A percentile compares a stretch with the other conserved stretches of the same genome.
These are phyloP conservation scores for Germaria angustata DNA, from an alignment of 2,888 invertebrate species.

Conservation along the genomic window DNA sequence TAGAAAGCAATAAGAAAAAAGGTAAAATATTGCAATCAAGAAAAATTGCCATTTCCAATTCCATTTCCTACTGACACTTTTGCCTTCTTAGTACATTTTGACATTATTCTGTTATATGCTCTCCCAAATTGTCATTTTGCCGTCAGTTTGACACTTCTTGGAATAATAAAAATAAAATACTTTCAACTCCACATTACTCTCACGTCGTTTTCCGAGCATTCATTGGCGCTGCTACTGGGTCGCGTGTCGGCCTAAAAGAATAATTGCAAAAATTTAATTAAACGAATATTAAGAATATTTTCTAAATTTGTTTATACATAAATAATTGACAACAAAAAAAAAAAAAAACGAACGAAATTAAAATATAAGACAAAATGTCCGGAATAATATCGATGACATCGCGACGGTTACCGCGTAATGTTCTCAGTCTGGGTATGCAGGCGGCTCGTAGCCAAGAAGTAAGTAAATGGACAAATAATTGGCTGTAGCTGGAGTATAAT, in stretches of 20 bases:
- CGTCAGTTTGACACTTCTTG: constrained; percentile 50
- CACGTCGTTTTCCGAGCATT: constrained; percentile 50
- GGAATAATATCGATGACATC: constrained; percentile 81
- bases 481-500: neutral
- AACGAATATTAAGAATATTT: constrained; percentile 17
- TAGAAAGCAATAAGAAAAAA: no score
- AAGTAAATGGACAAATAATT: constrained; percentile 67
- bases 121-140: constrained; percentile 11
- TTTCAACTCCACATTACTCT: constrained; percentile 37
- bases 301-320: constrained; percentile 31
- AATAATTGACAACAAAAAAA: constrained; percentile 24
- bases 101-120: constrained; percentile 9
- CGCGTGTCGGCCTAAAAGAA: constrained; percentile 52
- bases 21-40: no score
- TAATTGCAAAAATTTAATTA: constrained; percentile 40
- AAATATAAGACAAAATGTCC: constrained; percentile 79
- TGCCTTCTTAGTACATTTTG: constrained; percentile 42
- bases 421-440: constrained; percentile 74
- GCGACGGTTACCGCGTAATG: constrained; percentile 80
- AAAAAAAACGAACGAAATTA: constrained; percentile 52
- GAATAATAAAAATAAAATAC: neutral
- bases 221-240: constrained; percentile 52
- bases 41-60: no score
- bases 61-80: constrained; percentile 34
- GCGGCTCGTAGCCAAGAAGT: constrained; percentile 75